These are phyloP conservation scores for Caenorhabditis macrosperma DNA, from an alignment of 2,888 invertebrate genomes.

Conservation along the genomic window DNA sequence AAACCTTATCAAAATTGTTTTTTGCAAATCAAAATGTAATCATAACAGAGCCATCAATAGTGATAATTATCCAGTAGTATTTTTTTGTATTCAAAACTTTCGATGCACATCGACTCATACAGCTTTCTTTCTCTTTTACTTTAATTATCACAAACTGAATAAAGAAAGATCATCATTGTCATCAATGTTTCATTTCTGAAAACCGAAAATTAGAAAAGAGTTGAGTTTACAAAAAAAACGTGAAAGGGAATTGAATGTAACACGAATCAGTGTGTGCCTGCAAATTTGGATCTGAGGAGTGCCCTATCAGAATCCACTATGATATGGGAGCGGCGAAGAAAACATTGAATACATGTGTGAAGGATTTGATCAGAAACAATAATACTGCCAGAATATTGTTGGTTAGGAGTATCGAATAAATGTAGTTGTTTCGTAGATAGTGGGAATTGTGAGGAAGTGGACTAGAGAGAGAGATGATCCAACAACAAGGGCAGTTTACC, in stretches of 20 bases:
- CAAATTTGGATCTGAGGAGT: conserved; percentile 1
- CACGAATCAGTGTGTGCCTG: conserved; percentile 5
- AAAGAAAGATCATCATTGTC: conserved; percentile 3
- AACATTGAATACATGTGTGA: background rate
- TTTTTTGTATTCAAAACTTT: conserved; percentile 24
- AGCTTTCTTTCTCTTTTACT: conserved; percentile 32
- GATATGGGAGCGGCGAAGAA: conserved; percentile 10
- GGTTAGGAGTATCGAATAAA: conserved; percentile 34
- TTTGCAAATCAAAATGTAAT: conserved; percentile 5
- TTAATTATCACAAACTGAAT: conserved; percentile 8
- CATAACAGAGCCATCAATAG: too few species aligned
- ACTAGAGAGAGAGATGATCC: background rate
- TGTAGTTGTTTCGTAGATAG: background rate
- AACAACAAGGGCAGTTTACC: background rate
- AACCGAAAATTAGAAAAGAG: conserved; percentile 15
- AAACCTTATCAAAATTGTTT: background rate
- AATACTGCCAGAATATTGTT: conserved; percentile 21
- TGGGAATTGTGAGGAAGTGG: conserved; percentile 3
- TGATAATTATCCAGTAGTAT: conserved; percentile 3
- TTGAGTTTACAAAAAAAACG: conserved; percentile 29
- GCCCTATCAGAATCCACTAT: conserved; percentile 34
- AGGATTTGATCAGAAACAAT: conserved; percentile 9
- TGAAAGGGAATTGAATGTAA: conserved; percentile 5
- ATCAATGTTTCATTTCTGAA: conserved; percentile 17
- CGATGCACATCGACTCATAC: conserved; percentile 34